Evolutionary conservation across 2,888 invertebrate genomes (phyloP).

Genomic region (Zhengitettix transpicula): DNA sequence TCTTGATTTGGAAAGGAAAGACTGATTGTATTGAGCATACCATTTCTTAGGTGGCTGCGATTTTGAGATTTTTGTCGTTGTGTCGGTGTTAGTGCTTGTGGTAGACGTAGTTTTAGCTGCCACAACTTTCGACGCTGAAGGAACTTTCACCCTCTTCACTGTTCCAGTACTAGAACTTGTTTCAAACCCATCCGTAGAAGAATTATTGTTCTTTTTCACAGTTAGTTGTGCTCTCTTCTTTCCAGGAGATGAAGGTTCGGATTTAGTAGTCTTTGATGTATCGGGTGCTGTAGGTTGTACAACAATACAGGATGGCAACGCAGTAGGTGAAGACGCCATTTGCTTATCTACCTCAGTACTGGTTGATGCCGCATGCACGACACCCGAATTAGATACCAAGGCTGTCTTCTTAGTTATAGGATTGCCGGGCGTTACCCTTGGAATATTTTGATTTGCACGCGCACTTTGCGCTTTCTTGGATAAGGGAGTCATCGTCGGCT

Average conservation of each 20-base stretch:
- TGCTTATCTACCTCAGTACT: background rate
- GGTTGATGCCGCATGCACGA: background rate
- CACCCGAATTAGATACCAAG: background rate
- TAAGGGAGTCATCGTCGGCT: conserved; percentile 29
- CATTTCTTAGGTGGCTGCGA: background rate
- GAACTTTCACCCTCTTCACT: conserved; percentile 4
- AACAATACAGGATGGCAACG: background rate
- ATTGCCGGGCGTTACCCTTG: conserved; percentile 15
- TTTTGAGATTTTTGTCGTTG: background rate
- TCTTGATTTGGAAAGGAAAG: background rate
- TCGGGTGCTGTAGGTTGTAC: background rate
- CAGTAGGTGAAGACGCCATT: background rate
- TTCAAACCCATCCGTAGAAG: conserved; percentile 1
- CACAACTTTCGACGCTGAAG: background rate
- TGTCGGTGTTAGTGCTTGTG: background rate
- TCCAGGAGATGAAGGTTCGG: background rate
- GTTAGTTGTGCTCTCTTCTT: background rate
- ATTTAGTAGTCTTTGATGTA: background rate
- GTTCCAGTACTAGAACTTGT: conserved; percentile 10
- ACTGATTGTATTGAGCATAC: background rate
- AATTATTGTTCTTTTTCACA: background rate
- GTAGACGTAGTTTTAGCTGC: background rate
- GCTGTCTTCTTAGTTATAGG: background rate
- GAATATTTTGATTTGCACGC: conserved; percentile 19
- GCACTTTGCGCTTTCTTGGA: conserved; percentile 19